Evolutionary conservation across 2,888 invertebrate genomes (phyloP).

Genomic region (Mimachlamys varia): DNA sequence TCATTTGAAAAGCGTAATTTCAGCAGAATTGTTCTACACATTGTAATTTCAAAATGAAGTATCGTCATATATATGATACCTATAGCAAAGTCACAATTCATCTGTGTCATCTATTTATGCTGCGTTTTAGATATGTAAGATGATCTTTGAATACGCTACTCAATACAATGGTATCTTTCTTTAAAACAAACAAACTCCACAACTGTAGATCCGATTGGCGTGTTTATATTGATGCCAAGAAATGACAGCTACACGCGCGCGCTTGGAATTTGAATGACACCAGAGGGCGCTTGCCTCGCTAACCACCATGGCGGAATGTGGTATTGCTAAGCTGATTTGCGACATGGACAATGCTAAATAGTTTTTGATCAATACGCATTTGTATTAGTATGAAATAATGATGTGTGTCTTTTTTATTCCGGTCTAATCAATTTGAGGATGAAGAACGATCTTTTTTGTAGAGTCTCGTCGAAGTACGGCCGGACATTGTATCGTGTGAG

Average conservation of each 20-base stretch:
- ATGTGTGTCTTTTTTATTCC: constrained; percentile 20
- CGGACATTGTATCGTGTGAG: neutral
- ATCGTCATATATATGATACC: no score
- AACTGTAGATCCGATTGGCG: neutral
- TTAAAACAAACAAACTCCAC: constrained; percentile 28
- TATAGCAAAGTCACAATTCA: no score
- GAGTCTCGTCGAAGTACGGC: neutral
- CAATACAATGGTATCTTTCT: neutral
- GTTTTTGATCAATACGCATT: neutral
- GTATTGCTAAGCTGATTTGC: neutral
- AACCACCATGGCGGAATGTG: neutral
- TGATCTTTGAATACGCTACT: neutral
- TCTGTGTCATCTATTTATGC: no score
- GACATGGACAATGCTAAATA: constrained; percentile 25
- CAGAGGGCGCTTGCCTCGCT: neutral
- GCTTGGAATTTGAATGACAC: constrained; percentile 19
- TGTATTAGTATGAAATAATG: constrained; percentile 10
- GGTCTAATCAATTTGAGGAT: constrained; percentile 3
- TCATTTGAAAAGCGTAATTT: no score
- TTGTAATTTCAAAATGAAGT: no score
- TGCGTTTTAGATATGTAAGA: no score
- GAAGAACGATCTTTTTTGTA: constrained; percentile 3
- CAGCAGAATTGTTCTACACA: no score
- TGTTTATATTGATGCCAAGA: neutral
- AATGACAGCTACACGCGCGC: constrained; percentile 12